Conservation (phyloP, 2,797 vertebrate genomes). For the Myoxocephalus aenaeus region DNA sequence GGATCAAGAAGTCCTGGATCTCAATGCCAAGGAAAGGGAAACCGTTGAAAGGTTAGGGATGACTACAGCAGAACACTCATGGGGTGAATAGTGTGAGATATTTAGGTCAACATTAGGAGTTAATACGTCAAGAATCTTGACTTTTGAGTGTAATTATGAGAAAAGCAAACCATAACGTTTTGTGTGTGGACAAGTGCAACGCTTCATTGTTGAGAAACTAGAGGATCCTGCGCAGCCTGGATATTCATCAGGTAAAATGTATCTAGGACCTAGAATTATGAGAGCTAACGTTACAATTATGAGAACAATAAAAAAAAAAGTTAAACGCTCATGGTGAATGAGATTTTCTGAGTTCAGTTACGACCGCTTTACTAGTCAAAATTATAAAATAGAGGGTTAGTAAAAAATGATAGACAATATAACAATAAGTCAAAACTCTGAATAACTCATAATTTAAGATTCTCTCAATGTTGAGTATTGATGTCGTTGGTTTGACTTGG, state of each 20-base stretch:
- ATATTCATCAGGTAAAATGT: neutral
- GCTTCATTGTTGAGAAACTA: too few species aligned
- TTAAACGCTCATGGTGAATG: too few species aligned
- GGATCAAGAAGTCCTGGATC: constrained; percentile 1
- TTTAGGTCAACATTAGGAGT: neutral
- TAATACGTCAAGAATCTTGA: neutral
- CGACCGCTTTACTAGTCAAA: neutral
- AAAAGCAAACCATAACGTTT: neutral
- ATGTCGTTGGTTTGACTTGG: too few species aligned
- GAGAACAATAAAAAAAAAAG: neutral
- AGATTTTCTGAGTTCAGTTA: neutral
- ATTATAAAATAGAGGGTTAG: neutral
- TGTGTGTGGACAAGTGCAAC: neutral
- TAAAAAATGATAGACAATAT: neutral
- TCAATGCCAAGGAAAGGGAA: neutral
- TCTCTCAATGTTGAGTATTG: neutral
- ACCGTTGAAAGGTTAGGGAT: neutral
- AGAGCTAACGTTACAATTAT: too few species aligned
- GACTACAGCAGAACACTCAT: neutral
- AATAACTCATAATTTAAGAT: too few species aligned
- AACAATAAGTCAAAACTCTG: neutral
- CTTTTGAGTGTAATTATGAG: neutral
- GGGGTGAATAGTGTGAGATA: neutral
- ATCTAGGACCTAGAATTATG: neutral
- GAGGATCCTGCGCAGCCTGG: too few species aligned